phyloP scores from a whole-genome alignment of 2,113 vertebrate genomes.

The Cairina moschata region DNA sequence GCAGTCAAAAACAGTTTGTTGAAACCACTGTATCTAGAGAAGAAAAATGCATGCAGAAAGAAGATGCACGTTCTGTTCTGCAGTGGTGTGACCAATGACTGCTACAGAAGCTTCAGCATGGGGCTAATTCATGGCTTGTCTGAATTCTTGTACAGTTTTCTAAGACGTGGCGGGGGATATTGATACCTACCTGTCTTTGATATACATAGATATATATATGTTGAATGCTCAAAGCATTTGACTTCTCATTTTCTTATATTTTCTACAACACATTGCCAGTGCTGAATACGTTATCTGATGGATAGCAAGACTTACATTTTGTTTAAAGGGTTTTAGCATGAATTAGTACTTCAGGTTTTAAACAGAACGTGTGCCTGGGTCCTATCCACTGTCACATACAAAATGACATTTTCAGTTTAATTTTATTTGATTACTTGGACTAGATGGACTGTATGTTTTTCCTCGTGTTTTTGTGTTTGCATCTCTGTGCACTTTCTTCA shows the following conservation, averaged over 20 bases:
- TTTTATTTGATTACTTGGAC: background rate
- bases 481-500: background rate
- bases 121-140: background rate
- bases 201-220: background rate
- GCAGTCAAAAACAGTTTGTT: background rate
- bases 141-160: background rate
- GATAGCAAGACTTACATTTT: background rate
- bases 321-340: background rate
- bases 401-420: background rate
- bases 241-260: background rate
- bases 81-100: accelerated
- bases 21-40: background rate
- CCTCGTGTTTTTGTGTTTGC: background rate
- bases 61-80: background rate
- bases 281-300: background rate
- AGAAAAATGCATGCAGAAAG: background rate
- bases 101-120: background rate
- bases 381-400: background rate
- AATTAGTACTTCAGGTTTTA: background rate
- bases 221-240: background rate
- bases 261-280: background rate
- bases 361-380: background rate
- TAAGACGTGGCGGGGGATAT: background rate
- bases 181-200: background rate
- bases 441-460: background rate